phyloP scores from a whole-genome alignment of 2,888 invertebrate genomes.

The Lucinisca nassula region DNA sequence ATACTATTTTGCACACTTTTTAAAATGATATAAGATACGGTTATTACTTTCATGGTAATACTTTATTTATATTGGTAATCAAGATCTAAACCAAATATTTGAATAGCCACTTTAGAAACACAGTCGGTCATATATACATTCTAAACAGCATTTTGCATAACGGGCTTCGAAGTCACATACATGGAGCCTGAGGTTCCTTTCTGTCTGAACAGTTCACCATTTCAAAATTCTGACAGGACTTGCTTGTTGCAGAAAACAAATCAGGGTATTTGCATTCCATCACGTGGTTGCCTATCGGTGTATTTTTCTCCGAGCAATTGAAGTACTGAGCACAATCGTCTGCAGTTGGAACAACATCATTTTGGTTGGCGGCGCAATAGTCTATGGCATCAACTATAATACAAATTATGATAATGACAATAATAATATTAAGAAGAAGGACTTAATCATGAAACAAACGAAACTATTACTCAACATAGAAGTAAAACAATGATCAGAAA shows the following conservation, averaged over 20 bases:
- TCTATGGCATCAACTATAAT: conserved; percentile 29
- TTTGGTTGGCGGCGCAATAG: conserved; percentile 58
- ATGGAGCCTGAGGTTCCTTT: conserved; percentile 65
- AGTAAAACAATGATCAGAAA: no score
- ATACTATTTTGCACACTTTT: no score
- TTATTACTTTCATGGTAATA: no score
- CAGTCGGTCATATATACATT: neutral
- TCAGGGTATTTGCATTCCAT: conserved; percentile 63
- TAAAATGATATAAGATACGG: no score
- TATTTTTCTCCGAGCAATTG: conserved; percentile 50
- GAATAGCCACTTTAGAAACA: no score
- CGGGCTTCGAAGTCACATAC: conserved; percentile 47
- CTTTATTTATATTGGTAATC: no score
- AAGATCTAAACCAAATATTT: no score
- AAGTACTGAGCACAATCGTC: conserved; percentile 58
- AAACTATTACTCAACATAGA: neutral
- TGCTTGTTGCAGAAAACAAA: conserved; percentile 51
- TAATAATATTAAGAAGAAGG: neutral
- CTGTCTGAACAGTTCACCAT: conserved; percentile 54
- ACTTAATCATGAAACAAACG: neutral
- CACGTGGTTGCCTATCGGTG: conserved; percentile 13
- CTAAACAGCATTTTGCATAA: neutral
- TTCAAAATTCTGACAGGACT: conserved; percentile 50
- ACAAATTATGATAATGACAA: neutral
- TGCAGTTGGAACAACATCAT: conserved; percentile 33